Percentiles rank a stretch among this genome's conserved stretches.
phyloP scores from a whole-genome alignment of 2,888 invertebrate species.

The Eurois occulta region DNA sequence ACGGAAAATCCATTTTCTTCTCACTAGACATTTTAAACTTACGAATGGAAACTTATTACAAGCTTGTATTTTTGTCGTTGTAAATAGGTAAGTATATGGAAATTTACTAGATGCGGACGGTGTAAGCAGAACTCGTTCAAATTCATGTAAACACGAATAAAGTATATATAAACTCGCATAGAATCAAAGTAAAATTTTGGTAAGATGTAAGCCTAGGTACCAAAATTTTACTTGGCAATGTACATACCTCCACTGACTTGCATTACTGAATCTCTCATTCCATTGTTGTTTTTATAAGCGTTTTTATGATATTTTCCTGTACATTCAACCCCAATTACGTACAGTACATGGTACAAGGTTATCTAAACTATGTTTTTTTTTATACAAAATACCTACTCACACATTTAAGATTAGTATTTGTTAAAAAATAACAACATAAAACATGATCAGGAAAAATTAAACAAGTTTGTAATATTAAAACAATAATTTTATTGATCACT shows the following conservation, averaged over 20 bases:
- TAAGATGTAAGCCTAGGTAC: too few species aligned
- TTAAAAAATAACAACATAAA: background rate
- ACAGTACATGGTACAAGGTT: background rate
- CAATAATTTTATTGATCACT: constrained; percentile 81
- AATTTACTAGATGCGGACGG: background rate
- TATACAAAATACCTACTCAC: background rate
- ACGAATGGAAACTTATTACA: background rate
- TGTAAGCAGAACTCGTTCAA: constrained; percentile 2
- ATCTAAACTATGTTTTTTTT: background rate
- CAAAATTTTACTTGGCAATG: constrained; percentile 10
- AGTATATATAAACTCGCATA: too few species aligned
- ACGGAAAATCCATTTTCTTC: constrained; percentile 6
- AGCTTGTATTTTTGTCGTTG: background rate
- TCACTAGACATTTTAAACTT: background rate
- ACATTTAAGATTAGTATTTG: background rate
- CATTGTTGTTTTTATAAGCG: background rate
- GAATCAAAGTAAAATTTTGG: background rate
- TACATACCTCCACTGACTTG: constrained; percentile 1
- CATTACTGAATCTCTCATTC: constrained; percentile 3
- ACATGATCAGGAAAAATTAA: constrained; percentile 38
- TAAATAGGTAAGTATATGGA: accelerated
- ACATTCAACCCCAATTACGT: background rate
- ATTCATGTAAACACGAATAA: background rate
- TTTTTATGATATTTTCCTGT: background rate
- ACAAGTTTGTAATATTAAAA: constrained; percentile 65